Percentiles rank a stretch among this genome's conserved stretches.
phyloP scores from a whole-genome alignment of 2,888 invertebrate genomes.

The Archaeoteleia sp. region DNA sequence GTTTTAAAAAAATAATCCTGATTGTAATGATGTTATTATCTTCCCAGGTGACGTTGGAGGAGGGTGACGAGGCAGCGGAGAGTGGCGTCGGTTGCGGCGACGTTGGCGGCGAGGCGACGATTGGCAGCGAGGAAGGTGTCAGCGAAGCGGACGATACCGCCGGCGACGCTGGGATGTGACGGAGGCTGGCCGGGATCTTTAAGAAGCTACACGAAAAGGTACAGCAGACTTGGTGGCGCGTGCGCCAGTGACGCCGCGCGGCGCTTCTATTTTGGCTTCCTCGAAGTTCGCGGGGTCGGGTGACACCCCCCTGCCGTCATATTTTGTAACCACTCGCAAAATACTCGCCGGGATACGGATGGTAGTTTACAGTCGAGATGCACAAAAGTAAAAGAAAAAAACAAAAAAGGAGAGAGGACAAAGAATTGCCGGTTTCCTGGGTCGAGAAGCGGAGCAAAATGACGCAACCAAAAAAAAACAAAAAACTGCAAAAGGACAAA shows the following conservation, averaged over 20 bases:
- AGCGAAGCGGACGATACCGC: constrained; percentile 73
- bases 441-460: constrained; percentile 2
- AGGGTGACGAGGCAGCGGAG: constrained; percentile 81
- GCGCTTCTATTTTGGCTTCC: constrained; percentile 28
- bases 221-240: constrained; percentile 89
- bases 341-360: background rate
- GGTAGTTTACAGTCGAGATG: constrained; percentile 8
- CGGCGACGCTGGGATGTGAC: constrained; percentile 86
- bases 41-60: constrained; percentile 88
- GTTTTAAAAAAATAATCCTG: background rate
- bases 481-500: constrained; percentile 35
- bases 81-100: constrained; percentile 70
- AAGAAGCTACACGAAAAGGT: constrained; percentile 92
- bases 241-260: constrained; percentile 79
- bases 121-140: constrained; percentile 77
- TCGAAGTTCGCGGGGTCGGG: constrained; percentile 7
- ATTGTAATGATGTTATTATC: constrained; percentile 10
- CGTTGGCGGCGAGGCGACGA: constrained; percentile 66
- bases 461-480: constrained; percentile 8
- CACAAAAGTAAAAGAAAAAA: constrained; percentile 9
- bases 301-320: constrained; percentile 16
- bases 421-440: constrained; percentile 3
- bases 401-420: constrained; percentile 9
- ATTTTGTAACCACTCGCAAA: too few species aligned
- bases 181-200: constrained; percentile 93